phyloP scores from a whole-genome alignment of 1,140 invertebrate genomes.

The Aradophagus sp. region DNA sequence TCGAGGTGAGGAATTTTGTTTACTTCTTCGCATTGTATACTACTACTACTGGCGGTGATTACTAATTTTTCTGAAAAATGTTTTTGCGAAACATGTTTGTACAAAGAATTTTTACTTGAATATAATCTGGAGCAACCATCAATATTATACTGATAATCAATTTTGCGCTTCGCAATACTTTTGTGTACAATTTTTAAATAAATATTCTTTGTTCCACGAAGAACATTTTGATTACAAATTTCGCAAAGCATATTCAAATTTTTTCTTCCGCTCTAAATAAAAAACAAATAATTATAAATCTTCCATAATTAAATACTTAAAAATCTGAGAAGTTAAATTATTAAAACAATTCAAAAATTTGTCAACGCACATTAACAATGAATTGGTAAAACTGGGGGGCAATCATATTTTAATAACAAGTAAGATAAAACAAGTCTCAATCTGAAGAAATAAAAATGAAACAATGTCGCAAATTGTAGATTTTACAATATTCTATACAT shows the following conservation, averaged over 20 bases:
- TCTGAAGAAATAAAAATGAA: no score
- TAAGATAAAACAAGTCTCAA: no score
- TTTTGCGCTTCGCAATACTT: neutral
- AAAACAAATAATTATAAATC: neutral
- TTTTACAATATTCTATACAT: no score
- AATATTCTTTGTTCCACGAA: neutral
- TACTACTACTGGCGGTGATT: neutral
- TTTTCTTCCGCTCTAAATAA: neutral
- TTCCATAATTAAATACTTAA: neutral
- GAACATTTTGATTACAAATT: conserved; percentile 3
- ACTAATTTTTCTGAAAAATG: no score
- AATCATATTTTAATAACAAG: no score
- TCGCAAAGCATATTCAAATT: conserved; percentile 9
- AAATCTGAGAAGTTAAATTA: neutral
- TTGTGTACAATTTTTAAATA: conserved; percentile 8
- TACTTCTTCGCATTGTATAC: neutral
- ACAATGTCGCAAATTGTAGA: no score
- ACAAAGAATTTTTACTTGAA: neutral
- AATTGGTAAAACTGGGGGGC: no score
- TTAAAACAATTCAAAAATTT: no score
- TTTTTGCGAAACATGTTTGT: neutral
- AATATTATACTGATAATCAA: neutral
- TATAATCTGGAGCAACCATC: neutral
- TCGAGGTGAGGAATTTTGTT: neutral
- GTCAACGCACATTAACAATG: no score